Evolutionary conservation across 1,140 invertebrate genomes (phyloP).

Genomic region (Drosophila azteca): DNA sequence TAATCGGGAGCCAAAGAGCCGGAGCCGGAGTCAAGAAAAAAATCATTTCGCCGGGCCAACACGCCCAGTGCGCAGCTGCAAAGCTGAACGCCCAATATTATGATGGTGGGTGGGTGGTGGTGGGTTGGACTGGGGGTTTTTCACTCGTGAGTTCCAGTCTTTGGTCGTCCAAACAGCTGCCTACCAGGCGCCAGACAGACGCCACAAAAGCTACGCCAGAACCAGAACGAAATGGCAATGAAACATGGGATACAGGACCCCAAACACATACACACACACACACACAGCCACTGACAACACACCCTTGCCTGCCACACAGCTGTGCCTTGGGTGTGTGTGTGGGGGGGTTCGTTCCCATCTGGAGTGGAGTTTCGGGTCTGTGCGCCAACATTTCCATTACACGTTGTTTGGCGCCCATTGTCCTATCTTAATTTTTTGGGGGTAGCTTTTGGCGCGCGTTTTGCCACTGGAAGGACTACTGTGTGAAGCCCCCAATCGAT

Average conservation of each 20-base stretch:
- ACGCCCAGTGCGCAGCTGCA: slow-evolving; percentile 46
- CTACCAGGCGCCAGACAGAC: slow-evolving; percentile 78
- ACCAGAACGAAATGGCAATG: slow-evolving; percentile 69
- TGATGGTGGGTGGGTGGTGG: neutral
- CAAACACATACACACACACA: slow-evolving; percentile 3
- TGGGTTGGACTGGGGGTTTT: neutral
- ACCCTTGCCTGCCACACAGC: slow-evolving; percentile 9
- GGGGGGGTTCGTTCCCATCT: slow-evolving; percentile 50
- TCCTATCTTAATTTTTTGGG: slow-evolving; percentile 21
- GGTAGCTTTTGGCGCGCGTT: slow-evolving; percentile 58
- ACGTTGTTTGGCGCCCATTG: neutral
- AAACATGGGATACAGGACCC: slow-evolving; percentile 50
- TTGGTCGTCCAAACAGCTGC: slow-evolving; percentile 68
- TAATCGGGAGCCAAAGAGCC: slow-evolving; percentile 7
- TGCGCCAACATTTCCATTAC: slow-evolving; percentile 9
- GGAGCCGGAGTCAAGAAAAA: slow-evolving; percentile 8
- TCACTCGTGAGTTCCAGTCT: slow-evolving; percentile 43
- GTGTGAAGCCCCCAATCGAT: slow-evolving; percentile 29
- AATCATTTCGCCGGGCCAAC: slow-evolving; percentile 53
- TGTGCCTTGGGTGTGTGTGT: slow-evolving; percentile 46
- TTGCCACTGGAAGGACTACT: slow-evolving; percentile 43
- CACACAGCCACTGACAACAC: neutral
- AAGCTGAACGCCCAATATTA: slow-evolving; percentile 53
- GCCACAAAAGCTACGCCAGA: slow-evolving; percentile 31
- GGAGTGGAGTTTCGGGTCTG: slow-evolving; percentile 4